A percentile compares a stretch with the other conserved stretches of the same genome.
These are phyloP conservation scores for Leiothrix lutea DNA, from an alignment of 2,113 vertebrate genomes.

Conservation along the genomic window DNA sequence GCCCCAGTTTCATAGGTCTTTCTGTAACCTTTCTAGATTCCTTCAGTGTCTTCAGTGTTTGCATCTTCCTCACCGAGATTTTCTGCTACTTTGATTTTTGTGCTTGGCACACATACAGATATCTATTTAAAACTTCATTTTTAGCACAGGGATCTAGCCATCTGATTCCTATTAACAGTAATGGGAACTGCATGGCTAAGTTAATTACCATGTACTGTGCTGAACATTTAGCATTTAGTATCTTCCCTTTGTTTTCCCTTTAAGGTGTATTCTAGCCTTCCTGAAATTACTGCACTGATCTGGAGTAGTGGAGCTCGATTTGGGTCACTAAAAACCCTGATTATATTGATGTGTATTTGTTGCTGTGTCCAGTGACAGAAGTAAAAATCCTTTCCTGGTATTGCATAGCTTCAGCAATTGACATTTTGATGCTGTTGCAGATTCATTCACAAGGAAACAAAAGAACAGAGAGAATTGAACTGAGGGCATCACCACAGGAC, in stretches of 20 bases:
- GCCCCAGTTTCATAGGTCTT: neutral
- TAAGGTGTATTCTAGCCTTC: neutral
- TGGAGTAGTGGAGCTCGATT: neutral
- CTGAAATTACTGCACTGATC: neutral
- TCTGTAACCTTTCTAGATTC: neutral
- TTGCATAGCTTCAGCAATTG: neutral
- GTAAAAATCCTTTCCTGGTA: neutral
- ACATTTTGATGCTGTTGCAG: neutral
- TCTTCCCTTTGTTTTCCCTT: conserved; percentile 18
- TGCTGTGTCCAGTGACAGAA: neutral
- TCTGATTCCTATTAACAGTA: conserved; percentile 61
- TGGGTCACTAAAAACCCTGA: neutral
- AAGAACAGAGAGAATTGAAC: neutral
- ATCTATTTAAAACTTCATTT: conserved; percentile 43
- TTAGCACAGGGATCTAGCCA: conserved; percentile 28
- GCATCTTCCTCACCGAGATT: neutral
- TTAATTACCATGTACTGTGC: conserved; percentile 15
- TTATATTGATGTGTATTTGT: neutral
- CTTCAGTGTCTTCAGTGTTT: neutral
- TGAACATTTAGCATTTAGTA: neutral
- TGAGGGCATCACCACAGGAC: neutral
- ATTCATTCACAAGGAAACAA: neutral
- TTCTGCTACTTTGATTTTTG: neutral
- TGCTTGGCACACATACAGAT: neutral
- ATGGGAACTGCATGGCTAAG: conserved; percentile 40